Base-by-base conservation (phyloP, 2,797 vertebrate species). In the Poecile montanus region DNA sequence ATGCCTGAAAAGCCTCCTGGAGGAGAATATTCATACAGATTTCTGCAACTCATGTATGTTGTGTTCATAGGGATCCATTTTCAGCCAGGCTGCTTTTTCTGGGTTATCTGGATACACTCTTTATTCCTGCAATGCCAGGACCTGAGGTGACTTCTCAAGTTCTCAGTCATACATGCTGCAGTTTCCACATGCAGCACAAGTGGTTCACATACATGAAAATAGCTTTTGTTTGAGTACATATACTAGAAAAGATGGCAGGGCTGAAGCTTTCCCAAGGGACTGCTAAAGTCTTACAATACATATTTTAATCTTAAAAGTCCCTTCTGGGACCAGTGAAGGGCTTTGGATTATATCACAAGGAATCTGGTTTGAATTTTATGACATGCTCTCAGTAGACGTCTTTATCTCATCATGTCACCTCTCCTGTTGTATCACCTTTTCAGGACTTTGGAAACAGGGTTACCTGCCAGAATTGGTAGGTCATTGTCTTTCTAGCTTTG, bases 101-200 rank as follows among this genome's bases (percentile, higher is more conserved):
- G 72, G 7, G 0, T 51, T 36, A 9, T 63, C 38, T 74, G 61
- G 50, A 10, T 67, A 6, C 11, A 30, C 38, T 21, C 93, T 85
- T 73, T 51, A 36, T 67, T 72, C 65, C 34, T 77, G 32, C 1
- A 3, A 0, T 73, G 66, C 48, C 88, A 51, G 88, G 79, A 91
- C 79, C 85, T 32, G 89, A 89, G 82, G 63, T 61, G 76, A 47
- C 90, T 75, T 92, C 72, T 81, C 82, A 29, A 27, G 79, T 71
- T 91, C 65, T 54, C 77, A 45, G 48, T 65, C 50, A 19, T 76
- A 23, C 76, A 5, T 3, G 11, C 51, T 3, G 13, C 51, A 8
- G 29, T 50, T 92, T 53, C 36, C 77, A 51, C 70, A 29, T 0
- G 0, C 58, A 61, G 42, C 7, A 2, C 9, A 1, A 67, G 61